Base-by-base conservation (phyloP, 1,140 invertebrate genomes). In the Teleopsis dalmanni region DNA sequence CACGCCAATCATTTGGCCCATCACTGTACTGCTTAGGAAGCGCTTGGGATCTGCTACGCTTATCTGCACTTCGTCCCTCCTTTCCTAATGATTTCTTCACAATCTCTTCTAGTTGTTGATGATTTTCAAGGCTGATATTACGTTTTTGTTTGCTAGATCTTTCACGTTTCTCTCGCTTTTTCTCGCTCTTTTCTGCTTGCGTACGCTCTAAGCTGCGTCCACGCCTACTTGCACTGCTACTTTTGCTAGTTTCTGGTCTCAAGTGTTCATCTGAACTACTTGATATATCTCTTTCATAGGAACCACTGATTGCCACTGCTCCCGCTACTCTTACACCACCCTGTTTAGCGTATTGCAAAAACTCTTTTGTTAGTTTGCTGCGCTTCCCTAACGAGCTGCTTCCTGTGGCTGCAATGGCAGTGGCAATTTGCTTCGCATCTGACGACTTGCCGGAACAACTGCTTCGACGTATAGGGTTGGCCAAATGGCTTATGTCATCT, bases 401-500 rank as follows among this genome's bases (percentile, higher is more conserved):
- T 13, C 49, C 53, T 5, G 41, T 23, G 7, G 33, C 25, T 26
- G 14, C 21, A 3, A 16, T 19, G 1, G 34, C 47, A 7, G 47
- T 43, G 0, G 31, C 18, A 8, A 54, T 58, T 14, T 55, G 50
- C 11, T 60, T 55, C 5, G 45, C 18, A 6, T 56, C 44, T 10
- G 41, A 22, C 0, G 55, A 50, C 7, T 62, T 63, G 13, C 62
- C 58, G 6, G 62, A 62, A 33, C 65, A 50, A 50, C 67, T 70
- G 52, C 55, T 70, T 19, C 68, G 58, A 9, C 68, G 60, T 49
- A 65, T 43, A 6, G 68, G 68, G 31, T 69, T 65, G 1, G 68
- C 68, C 38, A 71, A 47, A 35, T 71, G 68, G 42, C 68, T 68
- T 14, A 71, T 70, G 45, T 71, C 68, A 37, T 69, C 68, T 3